phyloP scores from a whole-genome alignment of 1,140 invertebrate species.

The Oscheius sp. region DNA sequence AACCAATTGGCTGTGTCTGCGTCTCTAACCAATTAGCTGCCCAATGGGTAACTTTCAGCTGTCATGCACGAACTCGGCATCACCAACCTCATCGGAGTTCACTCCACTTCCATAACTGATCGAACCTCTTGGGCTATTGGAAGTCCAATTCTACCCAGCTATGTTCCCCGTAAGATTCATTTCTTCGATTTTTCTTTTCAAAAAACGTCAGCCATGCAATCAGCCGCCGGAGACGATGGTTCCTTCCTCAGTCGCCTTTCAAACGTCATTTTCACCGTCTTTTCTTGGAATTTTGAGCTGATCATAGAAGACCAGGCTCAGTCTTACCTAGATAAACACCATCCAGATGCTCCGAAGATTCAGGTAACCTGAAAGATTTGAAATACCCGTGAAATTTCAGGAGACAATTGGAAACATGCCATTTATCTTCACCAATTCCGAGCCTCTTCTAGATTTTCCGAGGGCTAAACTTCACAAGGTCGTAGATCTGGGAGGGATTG shows the following conservation, averaged over 20 bases:
- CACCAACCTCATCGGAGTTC: not conserved
- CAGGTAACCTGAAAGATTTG: not conserved
- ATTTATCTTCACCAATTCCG: conserved; percentile 18
- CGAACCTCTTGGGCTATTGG: not conserved
- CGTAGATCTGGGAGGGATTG: conserved; percentile 25
- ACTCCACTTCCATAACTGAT: not conserved
- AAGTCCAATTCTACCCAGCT: not conserved
- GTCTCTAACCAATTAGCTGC: too few species aligned
- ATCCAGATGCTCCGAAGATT: not conserved
- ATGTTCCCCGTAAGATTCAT: not conserved
- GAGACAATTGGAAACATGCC: not conserved
- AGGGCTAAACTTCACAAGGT: conserved; percentile 11
- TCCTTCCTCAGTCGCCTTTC: not conserved
- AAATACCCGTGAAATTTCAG: not conserved
- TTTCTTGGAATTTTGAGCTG: not conserved
- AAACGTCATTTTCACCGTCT: not conserved
- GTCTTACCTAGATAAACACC: not conserved
- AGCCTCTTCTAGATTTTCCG: conserved; percentile 16
- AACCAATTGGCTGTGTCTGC: too few species aligned
- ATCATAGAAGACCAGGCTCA: not conserved
- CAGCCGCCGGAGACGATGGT: not conserved
- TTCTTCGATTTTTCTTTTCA: not conserved
- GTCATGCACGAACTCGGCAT: not conserved
- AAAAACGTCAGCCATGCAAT: not conserved
- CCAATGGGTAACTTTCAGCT: too few species aligned